phyloP scores from a whole-genome alignment of 2,888 invertebrate species.

The Drosophila paranaensis region DNA sequence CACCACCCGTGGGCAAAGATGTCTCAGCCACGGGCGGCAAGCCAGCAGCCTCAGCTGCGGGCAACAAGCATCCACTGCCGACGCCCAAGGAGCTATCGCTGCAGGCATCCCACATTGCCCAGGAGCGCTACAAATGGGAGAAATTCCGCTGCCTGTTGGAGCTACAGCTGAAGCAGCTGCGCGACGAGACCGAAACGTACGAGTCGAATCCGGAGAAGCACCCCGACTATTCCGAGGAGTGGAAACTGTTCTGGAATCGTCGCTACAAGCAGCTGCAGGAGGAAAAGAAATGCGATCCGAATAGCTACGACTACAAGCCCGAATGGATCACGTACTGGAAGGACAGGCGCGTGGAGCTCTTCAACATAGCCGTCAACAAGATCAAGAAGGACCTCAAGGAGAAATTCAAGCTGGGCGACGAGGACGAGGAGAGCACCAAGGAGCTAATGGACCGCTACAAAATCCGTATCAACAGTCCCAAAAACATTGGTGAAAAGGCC shows the following conservation, averaged over 20 bases:
- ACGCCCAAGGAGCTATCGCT: slow-evolving; percentile 83
- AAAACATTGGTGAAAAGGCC: neutral
- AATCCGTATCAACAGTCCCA: slow-evolving; percentile 69
- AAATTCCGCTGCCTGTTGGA: slow-evolving; percentile 85
- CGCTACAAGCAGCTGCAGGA: slow-evolving; percentile 92
- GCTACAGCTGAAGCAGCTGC: slow-evolving; percentile 85
- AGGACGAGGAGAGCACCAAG: slow-evolving; percentile 83
- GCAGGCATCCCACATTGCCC: slow-evolving; percentile 83
- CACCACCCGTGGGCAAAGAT: slow-evolving; percentile 64
- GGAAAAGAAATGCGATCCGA: slow-evolving; percentile 88
- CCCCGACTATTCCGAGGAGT: slow-evolving; percentile 94
- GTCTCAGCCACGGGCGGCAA: neutral
- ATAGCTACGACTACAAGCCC: slow-evolving; percentile 93
- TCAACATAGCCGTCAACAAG: slow-evolving; percentile 88
- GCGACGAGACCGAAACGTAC: slow-evolving; percentile 89
- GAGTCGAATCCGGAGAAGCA: slow-evolving; percentile 95
- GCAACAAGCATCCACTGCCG: slow-evolving; percentile 64
- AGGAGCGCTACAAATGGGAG: slow-evolving; percentile 86
- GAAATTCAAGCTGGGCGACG: slow-evolving; percentile 86
- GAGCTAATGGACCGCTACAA: slow-evolving; percentile 83
- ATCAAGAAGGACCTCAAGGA: slow-evolving; percentile 89
- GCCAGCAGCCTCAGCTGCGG: neutral
- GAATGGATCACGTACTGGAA: slow-evolving; percentile 96
- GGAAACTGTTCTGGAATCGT: slow-evolving; percentile 95
- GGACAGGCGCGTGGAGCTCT: slow-evolving; percentile 91